Evolutionary conservation across 2,113 vertebrate species (phyloP).

Genomic region (Corythoichthys intestinalis): DNA sequence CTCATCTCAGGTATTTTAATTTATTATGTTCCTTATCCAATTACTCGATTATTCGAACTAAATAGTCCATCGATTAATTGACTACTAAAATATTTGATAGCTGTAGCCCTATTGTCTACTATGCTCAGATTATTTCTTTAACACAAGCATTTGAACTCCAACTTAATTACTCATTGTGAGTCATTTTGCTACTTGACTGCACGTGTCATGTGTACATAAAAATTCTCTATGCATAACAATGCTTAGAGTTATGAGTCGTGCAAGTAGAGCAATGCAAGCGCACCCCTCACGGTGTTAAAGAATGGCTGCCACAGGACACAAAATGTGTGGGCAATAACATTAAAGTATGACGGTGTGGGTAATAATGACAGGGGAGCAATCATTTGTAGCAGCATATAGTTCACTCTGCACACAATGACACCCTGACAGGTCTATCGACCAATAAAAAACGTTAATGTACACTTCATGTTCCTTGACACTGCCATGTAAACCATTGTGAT

Average conservation of each 20-base stretch:
- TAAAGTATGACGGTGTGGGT: background rate
- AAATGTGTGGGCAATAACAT: constrained; percentile 1
- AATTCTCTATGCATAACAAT: too few relatives aligned
- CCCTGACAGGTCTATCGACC: background rate
- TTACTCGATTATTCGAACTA: too few relatives aligned
- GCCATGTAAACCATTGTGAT: background rate
- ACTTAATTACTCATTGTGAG: too few relatives aligned
- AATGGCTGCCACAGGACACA: background rate
- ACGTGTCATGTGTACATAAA: too few relatives aligned
- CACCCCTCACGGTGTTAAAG: background rate
- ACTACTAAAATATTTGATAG: too few relatives aligned
- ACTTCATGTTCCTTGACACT: background rate
- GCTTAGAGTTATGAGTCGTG: background rate
- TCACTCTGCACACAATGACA: background rate
- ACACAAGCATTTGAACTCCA: too few relatives aligned
- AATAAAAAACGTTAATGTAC: background rate
- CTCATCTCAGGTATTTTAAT: too few relatives aligned
- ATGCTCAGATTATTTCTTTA: too few relatives aligned
- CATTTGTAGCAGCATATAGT: background rate
- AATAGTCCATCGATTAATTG: too few relatives aligned
- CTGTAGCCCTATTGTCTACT: too few relatives aligned
- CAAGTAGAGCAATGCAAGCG: background rate
- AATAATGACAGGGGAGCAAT: background rate
- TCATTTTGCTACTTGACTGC: too few relatives aligned
- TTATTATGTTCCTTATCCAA: too few relatives aligned